Percentiles rank a stretch among this genome's conserved stretches.
phyloP scores from a whole-genome alignment of 2,113 vertebrate species.

The Poeciliopsis occidentalis region DNA sequence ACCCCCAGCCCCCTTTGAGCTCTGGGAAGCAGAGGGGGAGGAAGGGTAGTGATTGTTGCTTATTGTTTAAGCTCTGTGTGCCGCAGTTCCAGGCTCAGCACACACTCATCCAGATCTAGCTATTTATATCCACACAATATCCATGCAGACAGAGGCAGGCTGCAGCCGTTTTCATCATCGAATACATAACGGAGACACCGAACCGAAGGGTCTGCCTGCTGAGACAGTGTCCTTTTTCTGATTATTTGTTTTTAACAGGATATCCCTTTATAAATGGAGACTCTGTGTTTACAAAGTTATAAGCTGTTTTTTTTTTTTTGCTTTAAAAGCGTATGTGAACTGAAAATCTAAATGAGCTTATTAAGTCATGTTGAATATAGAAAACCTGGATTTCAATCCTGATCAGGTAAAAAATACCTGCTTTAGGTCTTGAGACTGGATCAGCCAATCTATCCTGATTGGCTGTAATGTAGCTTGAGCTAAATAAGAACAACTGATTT shows the following conservation, averaged over 20 bases:
- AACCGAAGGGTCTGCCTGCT: conserved; percentile 31
- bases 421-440: too few species aligned
- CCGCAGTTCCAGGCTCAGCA: conserved; percentile 55
- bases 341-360: not conserved
- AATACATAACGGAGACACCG: conserved; percentile 58
- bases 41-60: conserved; percentile 60
- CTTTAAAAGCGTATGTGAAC: not conserved
- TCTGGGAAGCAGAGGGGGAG: conserved; percentile 54
- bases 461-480: too few species aligned
- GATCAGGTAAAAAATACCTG: too few species aligned
- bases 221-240: conserved; percentile 10
- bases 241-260: conserved; percentile 15
- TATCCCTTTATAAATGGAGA: conserved; percentile 24
- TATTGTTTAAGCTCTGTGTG: conserved; percentile 73
- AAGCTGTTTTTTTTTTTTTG: too few species aligned
- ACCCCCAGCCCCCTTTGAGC: conserved; percentile 1
- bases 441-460: too few species aligned
- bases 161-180: conserved; percentile 61
- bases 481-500: too few species aligned
- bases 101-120: conserved; percentile 54
- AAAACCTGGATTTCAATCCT: not conserved
- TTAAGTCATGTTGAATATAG: not conserved
- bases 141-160: conserved; percentile 59
- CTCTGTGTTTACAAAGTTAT: not conserved
- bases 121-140: conserved; percentile 76